Evolutionary conservation across 2,797 vertebrate genomes (phyloP).

Genomic region (Yasuhikotakia modesta): DNA sequence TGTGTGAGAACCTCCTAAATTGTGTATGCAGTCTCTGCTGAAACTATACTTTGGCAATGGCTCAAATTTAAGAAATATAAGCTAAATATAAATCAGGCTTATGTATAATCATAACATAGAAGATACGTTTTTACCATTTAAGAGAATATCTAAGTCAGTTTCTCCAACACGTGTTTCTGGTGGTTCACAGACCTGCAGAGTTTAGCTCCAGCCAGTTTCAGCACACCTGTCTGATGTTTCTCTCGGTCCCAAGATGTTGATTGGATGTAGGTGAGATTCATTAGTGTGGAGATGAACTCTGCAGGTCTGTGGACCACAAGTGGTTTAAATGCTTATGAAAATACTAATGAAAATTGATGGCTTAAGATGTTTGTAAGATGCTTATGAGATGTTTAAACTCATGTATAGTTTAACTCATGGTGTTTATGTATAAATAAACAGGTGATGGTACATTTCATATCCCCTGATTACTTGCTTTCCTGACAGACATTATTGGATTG

Average conservation of each 20-base stretch:
- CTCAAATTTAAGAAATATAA: background rate
- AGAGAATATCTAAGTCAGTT: too few species aligned
- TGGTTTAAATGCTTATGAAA: background rate
- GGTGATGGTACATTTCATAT: slow-evolving; percentile 5
- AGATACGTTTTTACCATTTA: background rate
- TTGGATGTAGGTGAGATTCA: too few species aligned
- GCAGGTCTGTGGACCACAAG: too few species aligned
- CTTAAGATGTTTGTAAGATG: background rate
- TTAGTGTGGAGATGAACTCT: too few species aligned
- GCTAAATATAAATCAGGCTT: background rate
- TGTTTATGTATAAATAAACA: slow-evolving; percentile 1
- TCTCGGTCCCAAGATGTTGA: too few species aligned
- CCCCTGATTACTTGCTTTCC: slow-evolving; percentile 19
- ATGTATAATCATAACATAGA: background rate
- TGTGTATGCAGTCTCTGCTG: background rate
- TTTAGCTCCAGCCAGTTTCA: too few species aligned
- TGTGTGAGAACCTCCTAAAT: background rate
- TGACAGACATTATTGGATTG: slow-evolving; percentile 42
- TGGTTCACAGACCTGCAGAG: too few species aligned
- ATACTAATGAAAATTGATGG: too few species aligned
- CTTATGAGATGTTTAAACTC: background rate
- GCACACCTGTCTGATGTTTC: too few species aligned
- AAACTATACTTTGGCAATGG: background rate
- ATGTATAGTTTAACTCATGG: too few species aligned
- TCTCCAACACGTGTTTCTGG: too few species aligned